Conservation (phyloP, 1,140 invertebrate genomes). For the Drosophila neocordata region DNA sequence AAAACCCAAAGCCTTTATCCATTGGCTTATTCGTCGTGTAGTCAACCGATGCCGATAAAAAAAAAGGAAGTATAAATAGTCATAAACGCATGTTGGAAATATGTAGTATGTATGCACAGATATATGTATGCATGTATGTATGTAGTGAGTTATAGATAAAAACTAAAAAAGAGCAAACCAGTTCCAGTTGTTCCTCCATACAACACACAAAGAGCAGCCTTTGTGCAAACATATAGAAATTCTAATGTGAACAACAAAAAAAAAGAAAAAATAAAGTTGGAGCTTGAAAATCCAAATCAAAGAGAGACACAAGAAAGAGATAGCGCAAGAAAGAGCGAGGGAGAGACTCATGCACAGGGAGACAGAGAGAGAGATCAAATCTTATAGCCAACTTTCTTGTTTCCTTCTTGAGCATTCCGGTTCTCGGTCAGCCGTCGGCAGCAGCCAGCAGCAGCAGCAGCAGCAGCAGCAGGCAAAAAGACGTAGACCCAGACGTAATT, state of each 20-base stretch:
- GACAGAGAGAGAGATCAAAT: conserved; percentile 46
- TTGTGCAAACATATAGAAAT: conserved; percentile 49
- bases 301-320: conserved; percentile 35
- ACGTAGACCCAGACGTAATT: conserved; percentile 61
- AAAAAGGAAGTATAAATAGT: conserved; percentile 52
- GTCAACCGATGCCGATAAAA: background rate
- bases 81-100: conserved; percentile 52
- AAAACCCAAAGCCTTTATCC: background rate
- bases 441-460: background rate
- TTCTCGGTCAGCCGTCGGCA: conserved; percentile 37
- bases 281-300: conserved; percentile 45
- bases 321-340: conserved; percentile 9
- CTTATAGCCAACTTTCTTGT: conserved; percentile 67
- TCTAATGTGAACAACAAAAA: conserved; percentile 50
- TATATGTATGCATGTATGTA: conserved; percentile 19
- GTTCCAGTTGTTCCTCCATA: conserved; percentile 34
- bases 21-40: conserved; percentile 57
- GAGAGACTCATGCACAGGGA: conserved; percentile 5
- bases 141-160: conserved; percentile 36
- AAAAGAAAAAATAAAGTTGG: conserved; percentile 17
- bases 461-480: conserved; percentile 22
- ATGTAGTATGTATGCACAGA: conserved; percentile 14
- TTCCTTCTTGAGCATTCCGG: conserved; percentile 76
- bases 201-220: conserved; percentile 54
- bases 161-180: conserved; percentile 24